phyloP scores from a whole-genome alignment of 2,113 vertebrate genomes.

The Camelus dromedarius region DNA sequence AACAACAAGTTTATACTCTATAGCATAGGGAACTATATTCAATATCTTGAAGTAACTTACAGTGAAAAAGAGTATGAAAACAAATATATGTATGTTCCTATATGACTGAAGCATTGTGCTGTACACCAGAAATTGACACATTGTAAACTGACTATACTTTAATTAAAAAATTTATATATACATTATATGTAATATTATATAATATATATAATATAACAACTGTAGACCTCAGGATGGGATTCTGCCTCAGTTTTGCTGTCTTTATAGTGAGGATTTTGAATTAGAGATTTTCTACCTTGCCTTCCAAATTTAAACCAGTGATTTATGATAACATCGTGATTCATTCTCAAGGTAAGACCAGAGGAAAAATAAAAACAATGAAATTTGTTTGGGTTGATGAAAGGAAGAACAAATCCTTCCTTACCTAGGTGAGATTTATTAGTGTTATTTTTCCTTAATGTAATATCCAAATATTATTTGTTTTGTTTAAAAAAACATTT shows the following conservation, averaged over 20 bases:
- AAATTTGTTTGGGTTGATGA: neutral
- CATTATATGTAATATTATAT: too few relatives aligned
- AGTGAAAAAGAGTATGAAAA: too few relatives aligned
- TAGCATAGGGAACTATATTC: too few relatives aligned
- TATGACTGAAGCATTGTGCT: too few relatives aligned
- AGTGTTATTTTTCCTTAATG: slow-evolving; percentile 4
- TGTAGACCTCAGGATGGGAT: neutral
- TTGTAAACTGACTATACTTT: too few relatives aligned
- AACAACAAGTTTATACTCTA: too few relatives aligned
- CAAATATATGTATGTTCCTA: too few relatives aligned
- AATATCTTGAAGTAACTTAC: too few relatives aligned
- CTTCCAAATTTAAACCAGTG: slow-evolving; percentile 40
- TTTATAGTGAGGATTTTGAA: neutral
- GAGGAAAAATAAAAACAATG: neutral
- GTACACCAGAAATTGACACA: too few relatives aligned
- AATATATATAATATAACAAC: neutral
- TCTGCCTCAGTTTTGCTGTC: neutral
- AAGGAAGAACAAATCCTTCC: neutral
- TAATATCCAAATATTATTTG: neutral
- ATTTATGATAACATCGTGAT: neutral
- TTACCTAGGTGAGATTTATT: neutral
- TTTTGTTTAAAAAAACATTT: neutral
- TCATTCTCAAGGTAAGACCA: neutral
- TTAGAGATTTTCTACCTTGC: neutral
- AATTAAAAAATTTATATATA: too few relatives aligned